Evolutionary conservation across 2,888 invertebrate genomes (phyloP).

Genomic region (Leptopilina syphax): DNA sequence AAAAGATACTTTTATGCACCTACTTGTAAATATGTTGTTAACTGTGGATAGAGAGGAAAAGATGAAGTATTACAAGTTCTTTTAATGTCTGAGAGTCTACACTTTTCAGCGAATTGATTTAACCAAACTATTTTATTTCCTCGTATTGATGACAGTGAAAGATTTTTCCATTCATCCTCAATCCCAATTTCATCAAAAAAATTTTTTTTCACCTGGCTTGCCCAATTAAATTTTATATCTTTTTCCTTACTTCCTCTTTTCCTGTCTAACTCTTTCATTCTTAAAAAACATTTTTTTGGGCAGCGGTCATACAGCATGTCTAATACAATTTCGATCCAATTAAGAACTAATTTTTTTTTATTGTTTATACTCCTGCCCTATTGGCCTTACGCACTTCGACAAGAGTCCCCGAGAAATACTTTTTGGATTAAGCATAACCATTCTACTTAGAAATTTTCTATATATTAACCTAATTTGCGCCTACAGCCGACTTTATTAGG

Average conservation of each 20-base stretch:
- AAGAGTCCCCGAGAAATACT: too few species aligned
- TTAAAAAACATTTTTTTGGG: not conserved
- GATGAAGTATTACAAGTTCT: not conserved
- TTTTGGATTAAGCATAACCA: too few species aligned
- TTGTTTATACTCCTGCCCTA: too few species aligned
- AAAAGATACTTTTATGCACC: not conserved
- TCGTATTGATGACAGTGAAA: not conserved
- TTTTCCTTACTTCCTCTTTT: not conserved
- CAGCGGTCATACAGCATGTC: not conserved
- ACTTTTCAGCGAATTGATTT: not conserved
- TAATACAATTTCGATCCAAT: not conserved
- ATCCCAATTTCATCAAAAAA: not conserved
- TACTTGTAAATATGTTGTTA: not conserved
- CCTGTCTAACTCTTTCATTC: conserved; percentile 1
- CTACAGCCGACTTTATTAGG: too few species aligned
- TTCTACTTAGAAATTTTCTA: too few species aligned
- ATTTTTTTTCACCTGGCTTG: not conserved
- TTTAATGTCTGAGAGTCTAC: not conserved
- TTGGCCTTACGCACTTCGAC: too few species aligned
- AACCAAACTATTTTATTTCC: not conserved
- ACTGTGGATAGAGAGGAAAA: not conserved
- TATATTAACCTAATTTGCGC: too few species aligned
- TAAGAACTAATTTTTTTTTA: too few species aligned
- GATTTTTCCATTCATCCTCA: not conserved
- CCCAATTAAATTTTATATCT: not conserved